Evolutionary conservation across 2,797 vertebrate genomes (phyloP), one percentile per base, ranked within the genome.

Genomic region (Pelobates cultripes): DNA sequence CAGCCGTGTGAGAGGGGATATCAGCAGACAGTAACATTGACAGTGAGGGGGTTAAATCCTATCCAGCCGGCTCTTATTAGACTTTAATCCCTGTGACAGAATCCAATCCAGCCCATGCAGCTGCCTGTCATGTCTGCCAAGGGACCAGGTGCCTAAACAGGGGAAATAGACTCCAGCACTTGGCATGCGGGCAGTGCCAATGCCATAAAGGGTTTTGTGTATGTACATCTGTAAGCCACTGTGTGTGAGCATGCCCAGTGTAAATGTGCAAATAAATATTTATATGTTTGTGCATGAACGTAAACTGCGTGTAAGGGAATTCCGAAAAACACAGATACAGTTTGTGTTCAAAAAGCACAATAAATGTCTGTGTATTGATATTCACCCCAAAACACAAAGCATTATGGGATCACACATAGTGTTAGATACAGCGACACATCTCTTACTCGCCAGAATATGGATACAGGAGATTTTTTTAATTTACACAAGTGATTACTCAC

Each of bases 51-150:
- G 77, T 86, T 79, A 61, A 73, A 75, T 12, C 75, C 53, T 12
- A 28, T 10, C 15, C 73, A 75, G 57, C 84, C 81, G 79, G 67
- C 14, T 17, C 10, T 53, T 28, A 0, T 78, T 75, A 83, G 74
- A 73, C 5, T 0, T 60, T 73, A 1, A 44, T 86, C 81, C 84
- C 85, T 53, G 0, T 7, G 63, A 64, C 72, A 40, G 81, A 79
- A 74, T 83, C 81, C 0, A 12, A 69, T 82, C 77, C 71, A 72
- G 51, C 44, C 40, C 43, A 12, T 2, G 2, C 87, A 88, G 85
- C 85, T 89, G 85, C 74, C 71, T 0, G 0, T 0, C 0, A 47
- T 7, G 76, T 9, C 0, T 15, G 83, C 84, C 85, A 78, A 79
- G 53, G 64, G 55, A 61, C 78, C 63, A 9, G 81, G 77, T 81